Base-by-base conservation (phyloP, 2,888 invertebrate species). In the Copidosoma aretas region DNA sequence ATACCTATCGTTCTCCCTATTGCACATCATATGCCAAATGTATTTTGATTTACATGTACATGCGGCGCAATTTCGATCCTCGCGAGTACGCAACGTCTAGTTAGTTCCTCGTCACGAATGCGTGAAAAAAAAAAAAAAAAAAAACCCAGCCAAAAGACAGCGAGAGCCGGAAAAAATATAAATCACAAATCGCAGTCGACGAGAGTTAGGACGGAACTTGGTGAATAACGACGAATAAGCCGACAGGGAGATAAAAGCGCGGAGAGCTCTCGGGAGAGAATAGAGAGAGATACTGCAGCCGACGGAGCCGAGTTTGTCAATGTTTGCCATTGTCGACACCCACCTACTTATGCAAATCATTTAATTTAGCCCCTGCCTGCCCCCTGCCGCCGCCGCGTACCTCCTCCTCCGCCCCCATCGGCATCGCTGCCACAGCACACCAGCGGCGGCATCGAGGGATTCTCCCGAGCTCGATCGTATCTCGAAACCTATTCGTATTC, bases 321-420 rank as follows among this genome's bases (percentile, higher is more conserved):
- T 83, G 83, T 83, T 83, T 82, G 83, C 81, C 78, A 81, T 80
- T 83, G 83, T 83, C 82, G 81, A 83, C 83, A 84, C 83, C 83
- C 83, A 84, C 82, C 82, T 84, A 84, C 82, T 84, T 84, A 84
- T 84, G 83, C 82, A 84, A 84, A 84, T 84, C 81, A 84, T 84
- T 83, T 83, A 83, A 83, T 83, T 83, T 83, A 83, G 80, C 82
- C 82, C n/a, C 80, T 61, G 65, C 58, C 62, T 66, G 24, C 57
- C 52, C 52, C 8, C 32, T 81, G 70, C 71, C 65, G 60, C 52
- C 72, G 59, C 51, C 63, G 52, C n/a, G 41, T 67, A 64, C 25
- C 65, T 54, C 69, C 53, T 62, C 49, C 61, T 43, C 73, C 72
- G n/a, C n/a, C n/a, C n/a, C n/a, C n/a, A n/a, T n/a, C n/a, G n/a